Conservation (phyloP, 2,113 vertebrate species). For the Salvator merianae region DNA sequence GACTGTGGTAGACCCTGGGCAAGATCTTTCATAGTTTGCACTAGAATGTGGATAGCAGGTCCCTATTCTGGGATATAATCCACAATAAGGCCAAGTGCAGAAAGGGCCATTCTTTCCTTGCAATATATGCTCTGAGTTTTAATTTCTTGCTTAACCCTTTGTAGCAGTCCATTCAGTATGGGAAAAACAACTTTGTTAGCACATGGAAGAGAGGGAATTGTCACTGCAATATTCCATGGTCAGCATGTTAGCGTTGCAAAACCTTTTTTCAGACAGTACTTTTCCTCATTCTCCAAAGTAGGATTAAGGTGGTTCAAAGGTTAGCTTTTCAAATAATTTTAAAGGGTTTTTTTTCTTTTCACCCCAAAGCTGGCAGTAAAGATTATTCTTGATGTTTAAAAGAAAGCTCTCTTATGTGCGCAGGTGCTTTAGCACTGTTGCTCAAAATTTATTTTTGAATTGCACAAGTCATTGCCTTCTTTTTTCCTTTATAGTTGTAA, state of each 20-base stretch:
- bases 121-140: conserved; percentile 55
- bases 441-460: conserved; percentile 23
- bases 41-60: too few species aligned
- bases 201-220: conserved; percentile 61
- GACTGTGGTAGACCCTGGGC: too few species aligned
- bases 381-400: conserved; percentile 44
- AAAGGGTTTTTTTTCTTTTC: too few species aligned
- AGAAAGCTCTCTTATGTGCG: conserved; percentile 25
- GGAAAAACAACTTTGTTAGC: conserved; percentile 68
- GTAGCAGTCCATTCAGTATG: conserved; percentile 58
- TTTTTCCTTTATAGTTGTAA: background rate
- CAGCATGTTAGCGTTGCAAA: conserved; percentile 51
- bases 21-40: too few species aligned
- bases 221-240: conserved; percentile 63
- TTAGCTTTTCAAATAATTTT: conserved; percentile 32
- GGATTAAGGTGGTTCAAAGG: conserved; percentile 13
- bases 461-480: conserved; percentile 31
- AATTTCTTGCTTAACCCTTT: conserved; percentile 63
- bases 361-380: background rate
- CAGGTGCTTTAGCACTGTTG: conserved; percentile 40
- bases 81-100: too few species aligned
- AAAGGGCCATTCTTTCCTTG: conserved; percentile 66
- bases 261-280: conserved; percentile 11
- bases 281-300: conserved; percentile 32
- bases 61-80: too few species aligned